These are phyloP conservation scores for Aphidius gifuensis DNA, from an alignment of 1,140 invertebrate genomes.

Conservation along the genomic window DNA sequence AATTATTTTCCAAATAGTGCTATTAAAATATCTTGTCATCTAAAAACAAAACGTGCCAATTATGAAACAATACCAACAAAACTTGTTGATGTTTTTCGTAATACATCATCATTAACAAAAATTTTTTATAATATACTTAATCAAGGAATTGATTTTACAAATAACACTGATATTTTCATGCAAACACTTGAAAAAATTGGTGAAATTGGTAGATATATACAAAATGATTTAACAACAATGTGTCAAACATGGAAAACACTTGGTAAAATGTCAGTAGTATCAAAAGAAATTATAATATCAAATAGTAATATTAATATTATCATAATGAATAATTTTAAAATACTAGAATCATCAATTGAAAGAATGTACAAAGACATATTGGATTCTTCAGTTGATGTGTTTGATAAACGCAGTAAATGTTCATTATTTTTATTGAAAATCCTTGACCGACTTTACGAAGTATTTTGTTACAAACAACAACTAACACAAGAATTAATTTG, in stretches of 20 bases:
- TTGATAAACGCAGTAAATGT: slow-evolving; percentile 7
- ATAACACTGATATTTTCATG: neutral
- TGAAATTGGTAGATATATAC: slow-evolving; percentile 6
- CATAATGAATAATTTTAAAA: neutral
- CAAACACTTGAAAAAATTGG: slow-evolving; percentile 2
- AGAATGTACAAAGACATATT: slow-evolving; percentile 3
- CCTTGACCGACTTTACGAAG: slow-evolving; percentile 5
- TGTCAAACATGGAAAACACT: slow-evolving; percentile 13
- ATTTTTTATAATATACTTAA: neutral
- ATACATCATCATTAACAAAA: slow-evolving; percentile 1
- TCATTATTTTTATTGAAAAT: slow-evolving; percentile 1
- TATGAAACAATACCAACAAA: slow-evolving; percentile 4
- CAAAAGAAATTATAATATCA: neutral
- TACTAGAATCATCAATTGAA: neutral
- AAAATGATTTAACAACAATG: slow-evolving; percentile 8
- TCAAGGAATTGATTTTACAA: neutral
- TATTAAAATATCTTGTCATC: slow-evolving; percentile 12
- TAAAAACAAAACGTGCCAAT: slow-evolving; percentile 2
- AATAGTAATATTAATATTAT: neutral
- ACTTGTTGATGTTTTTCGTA: slow-evolving; percentile 13
- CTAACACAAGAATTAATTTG: neutral
- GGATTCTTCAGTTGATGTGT: neutral
- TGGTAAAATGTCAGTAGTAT: neutral
- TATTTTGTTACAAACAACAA: neutral
- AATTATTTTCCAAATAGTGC: slow-evolving; percentile 10